Evolutionary conservation across 2,888 invertebrate species (phyloP).

Genomic region (Timema podura): DNA sequence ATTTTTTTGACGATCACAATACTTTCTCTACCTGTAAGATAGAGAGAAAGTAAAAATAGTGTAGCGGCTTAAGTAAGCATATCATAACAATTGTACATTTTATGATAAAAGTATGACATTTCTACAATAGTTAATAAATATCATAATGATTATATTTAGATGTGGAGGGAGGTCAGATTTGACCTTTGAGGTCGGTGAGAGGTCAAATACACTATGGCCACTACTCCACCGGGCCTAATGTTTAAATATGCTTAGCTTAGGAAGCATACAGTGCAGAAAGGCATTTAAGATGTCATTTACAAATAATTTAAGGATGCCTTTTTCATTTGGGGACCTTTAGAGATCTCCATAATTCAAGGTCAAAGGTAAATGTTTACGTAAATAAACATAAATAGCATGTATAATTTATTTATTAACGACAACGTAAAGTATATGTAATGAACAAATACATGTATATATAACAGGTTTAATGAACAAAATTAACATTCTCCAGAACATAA

Average conservation of each 20-base stretch:
- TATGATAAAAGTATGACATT: no score
- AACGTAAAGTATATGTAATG: slow-evolving; percentile 8
- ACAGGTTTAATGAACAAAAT: background rate
- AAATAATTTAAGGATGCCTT: background rate
- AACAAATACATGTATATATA: background rate
- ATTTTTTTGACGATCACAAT: no score
- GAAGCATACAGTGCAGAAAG: background rate
- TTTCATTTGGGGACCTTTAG: background rate
- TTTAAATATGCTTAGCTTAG: no score
- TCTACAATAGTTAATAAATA: no score
- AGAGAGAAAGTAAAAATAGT: no score
- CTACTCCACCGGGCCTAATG: background rate
- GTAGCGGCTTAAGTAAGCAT: no score
- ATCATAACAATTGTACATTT: no score
- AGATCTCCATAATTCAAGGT: background rate
- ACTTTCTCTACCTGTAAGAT: no score
- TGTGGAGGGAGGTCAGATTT: no score
- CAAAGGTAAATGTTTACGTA: background rate
- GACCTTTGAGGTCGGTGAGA: background rate
- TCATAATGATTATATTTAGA: no score
- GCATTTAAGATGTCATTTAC: background rate
- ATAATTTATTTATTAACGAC: background rate
- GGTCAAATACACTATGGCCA: background rate
- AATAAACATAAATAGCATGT: background rate
- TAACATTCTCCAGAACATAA: slow-evolving; percentile 7